Conservation (phyloP, 2,888 invertebrate genomes). For the Pristionchus arcanus region DNA sequence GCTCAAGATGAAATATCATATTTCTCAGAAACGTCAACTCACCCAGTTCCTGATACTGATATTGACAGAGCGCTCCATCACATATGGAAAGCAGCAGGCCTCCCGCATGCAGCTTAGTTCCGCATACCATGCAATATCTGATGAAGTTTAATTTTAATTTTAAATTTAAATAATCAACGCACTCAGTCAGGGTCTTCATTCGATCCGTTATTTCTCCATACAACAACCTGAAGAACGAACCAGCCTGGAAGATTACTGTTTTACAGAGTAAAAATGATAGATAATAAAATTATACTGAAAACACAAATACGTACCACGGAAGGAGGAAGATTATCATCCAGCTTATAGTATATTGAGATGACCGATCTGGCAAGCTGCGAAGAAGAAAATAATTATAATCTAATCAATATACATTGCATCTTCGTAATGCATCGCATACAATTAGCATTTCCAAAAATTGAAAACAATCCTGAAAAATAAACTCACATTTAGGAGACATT, state of each 20-base stretch:
- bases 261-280: background rate
- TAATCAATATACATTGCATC: background rate
- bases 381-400: background rate
- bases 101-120: background rate
- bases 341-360: too few relatives aligned
- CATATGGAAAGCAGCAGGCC: conserved; percentile 33
- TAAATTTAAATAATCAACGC: background rate
- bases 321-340: too few relatives aligned
- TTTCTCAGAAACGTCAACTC: background rate
- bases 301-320: too few relatives aligned
- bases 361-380: background rate
- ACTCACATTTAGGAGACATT: background rate
- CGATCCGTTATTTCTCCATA: conserved; percentile 2
- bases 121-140: conserved; percentile 43
- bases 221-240: conserved; percentile 5
- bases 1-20: background rate
- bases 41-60: conserved; percentile 51
- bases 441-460: background rate
- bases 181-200: conserved; percentile 8
- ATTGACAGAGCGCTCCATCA: background rate
- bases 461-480: background rate
- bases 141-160: background rate
- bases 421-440: background rate
- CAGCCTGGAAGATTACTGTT: background rate
- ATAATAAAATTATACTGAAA: background rate